Evolutionary conservation across 2,113 vertebrate species (phyloP), one percentile per base, ranked within the genome.

Genomic region (Nyctibius bracteatus): DNA sequence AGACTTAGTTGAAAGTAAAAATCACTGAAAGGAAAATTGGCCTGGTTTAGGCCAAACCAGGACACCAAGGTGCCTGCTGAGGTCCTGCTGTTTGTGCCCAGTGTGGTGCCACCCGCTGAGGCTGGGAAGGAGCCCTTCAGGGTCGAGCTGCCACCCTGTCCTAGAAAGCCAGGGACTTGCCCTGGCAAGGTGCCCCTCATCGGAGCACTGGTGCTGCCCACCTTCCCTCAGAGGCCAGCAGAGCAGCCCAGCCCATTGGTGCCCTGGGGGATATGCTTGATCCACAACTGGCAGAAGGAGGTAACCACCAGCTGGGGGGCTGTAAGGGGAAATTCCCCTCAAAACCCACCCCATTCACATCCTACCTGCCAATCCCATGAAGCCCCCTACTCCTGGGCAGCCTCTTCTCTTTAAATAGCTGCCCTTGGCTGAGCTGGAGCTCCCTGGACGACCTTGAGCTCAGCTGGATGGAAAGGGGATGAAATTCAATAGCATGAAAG

Each of bases 251-350:
- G 33, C 2, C 25, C 1, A 25, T 3, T 0, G 0, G 27, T 73
- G n/a, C 20, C 71, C 8, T 35, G 12, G 3, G 68, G 2, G 2
- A 72, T 61, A 1, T 90, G 72, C 15, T 80, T 97, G 61, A 93
- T 97, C 82, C 22, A 19, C 23, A 93, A 94, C 93, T 97, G 97
- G 96, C 95, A 97, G 62, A 96, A 98, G 73, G 97, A 98, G 97
- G 97, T 98, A 97, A 94, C 14, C 35, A 44, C 4, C 0, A 2
- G 5, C n/a, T 33, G 15, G 33, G 18, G 39, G 22, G 6, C 12
- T 12, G 0, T 17, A 20, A 33, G 12, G 24, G 27, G n/a, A 61
- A 85, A 85, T 12, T 18, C 13, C 25, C 57, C 47, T 79, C 57
- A 24, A 17, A 62, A 59, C 7, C 14, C 6, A 4, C 27, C 61